Base-by-base conservation (phyloP, 2,113 vertebrate species). In the Entelurus aequoreus region DNA sequence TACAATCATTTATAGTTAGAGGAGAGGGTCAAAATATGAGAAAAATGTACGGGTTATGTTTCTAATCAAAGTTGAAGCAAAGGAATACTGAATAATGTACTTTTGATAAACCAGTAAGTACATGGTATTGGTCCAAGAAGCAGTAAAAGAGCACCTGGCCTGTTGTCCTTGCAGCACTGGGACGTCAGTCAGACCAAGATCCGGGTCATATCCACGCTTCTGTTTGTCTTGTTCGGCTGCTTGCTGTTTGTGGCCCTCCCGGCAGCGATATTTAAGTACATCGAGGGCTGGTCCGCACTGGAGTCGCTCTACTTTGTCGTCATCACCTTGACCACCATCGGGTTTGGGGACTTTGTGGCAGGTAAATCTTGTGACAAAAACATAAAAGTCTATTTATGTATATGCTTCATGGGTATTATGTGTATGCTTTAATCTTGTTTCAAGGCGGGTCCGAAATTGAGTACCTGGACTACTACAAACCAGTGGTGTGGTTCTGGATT, bases 251-350 rank as follows among this genome's bases (percentile, higher is more conserved):
- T 98, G 64, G 93, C 93, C 37, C 91, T 98, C 60, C 88, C 88
- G 0, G 83, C 88, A 1, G 80, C 78, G 72, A 86, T 89, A 62
- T 90, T 90, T 68, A 94, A 95, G 84, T 93, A 97, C 87, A 97
- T 98, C 62, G 95, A 98, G 89, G 93, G 93, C 65, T 98, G 95
- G 95, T 94, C 91, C 36, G 92, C 92, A 0, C 84, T 97, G 78
- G 95, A 98, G 51, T 93, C 95, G 47, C 92, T 98, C 68, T 98
- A 98, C 77, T 98, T 97, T 70, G 95, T 97, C 73, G 95, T 98
- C 75, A 94, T 90, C 72, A 90, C 88, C 54, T 68, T 90, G 67
- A 90, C 88, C 0, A 90, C 88, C 38, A 90, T 98, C 71, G 95
- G 95, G 62, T 98, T 98, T 74, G 95, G 95, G 8, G 95, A 98